These are phyloP conservation scores for Ammodytes dubius DNA, from an alignment of 2,113 vertebrate genomes.

Conservation along the genomic window DNA sequence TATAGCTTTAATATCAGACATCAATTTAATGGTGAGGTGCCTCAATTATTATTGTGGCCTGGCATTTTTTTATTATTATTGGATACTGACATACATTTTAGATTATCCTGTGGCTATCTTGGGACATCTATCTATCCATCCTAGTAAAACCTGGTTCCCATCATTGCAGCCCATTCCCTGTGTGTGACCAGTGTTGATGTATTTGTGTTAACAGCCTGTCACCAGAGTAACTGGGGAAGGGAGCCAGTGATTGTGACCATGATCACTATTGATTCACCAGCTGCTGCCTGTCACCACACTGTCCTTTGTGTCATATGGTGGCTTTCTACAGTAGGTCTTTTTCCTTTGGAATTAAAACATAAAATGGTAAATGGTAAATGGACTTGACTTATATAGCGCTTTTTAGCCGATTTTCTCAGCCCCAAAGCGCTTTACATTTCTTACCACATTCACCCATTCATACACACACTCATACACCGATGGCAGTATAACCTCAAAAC, in stretches of 20 bases:
- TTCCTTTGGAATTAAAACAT: slow-evolving; percentile 23
- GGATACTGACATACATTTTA: background rate
- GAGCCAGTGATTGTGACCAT: slow-evolving; percentile 52
- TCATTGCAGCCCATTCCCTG: slow-evolving; percentile 30
- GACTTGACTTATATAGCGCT: too few species aligned
- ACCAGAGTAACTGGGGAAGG: slow-evolving; percentile 36
- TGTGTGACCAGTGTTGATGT: slow-evolving; percentile 36
- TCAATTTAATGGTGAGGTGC: background rate
- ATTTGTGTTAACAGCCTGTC: slow-evolving; percentile 71
- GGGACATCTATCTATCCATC: too few species aligned
- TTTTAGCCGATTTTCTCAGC: too few species aligned
- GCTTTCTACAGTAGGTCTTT: slow-evolving; percentile 4
- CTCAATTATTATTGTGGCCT: background rate
- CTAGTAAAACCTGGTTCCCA: slow-evolving; percentile 1
- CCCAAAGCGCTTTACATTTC: too few species aligned
- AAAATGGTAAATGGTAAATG: too few species aligned
- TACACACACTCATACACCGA: too few species aligned
- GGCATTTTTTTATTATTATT: background rate
- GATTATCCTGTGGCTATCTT: background rate
- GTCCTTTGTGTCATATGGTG: slow-evolving; percentile 60
- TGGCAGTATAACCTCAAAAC: slow-evolving; percentile 24
- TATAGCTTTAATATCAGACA: too few species aligned
- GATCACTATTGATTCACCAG: slow-evolving; percentile 68
- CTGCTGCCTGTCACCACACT: slow-evolving; percentile 34
- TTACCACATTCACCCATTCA: too few species aligned